Evolutionary conservation across 2,797 vertebrate species (phyloP).

Genomic region (Cyclopterus lumpus): DNA sequence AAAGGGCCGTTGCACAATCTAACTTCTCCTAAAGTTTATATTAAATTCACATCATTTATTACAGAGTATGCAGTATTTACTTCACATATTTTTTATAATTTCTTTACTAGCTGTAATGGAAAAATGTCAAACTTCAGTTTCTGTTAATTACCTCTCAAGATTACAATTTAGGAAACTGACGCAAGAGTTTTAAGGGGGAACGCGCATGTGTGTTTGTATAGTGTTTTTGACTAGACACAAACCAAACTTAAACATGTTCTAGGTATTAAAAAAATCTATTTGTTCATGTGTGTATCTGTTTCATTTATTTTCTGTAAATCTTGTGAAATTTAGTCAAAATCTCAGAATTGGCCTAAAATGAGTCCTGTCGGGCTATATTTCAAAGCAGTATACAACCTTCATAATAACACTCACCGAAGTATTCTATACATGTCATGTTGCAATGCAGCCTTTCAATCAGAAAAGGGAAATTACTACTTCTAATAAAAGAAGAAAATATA

Average conservation of each 20-base stretch:
- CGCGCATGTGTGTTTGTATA: background rate
- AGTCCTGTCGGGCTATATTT: background rate
- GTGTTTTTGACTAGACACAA: background rate
- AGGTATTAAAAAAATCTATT: background rate
- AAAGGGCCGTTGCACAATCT: background rate
- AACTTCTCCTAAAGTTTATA: background rate
- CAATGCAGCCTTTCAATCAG: background rate
- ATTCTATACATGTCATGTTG: background rate
- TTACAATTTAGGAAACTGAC: background rate
- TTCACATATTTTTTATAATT: background rate
- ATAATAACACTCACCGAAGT: background rate
- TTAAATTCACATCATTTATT: background rate
- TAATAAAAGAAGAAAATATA: no score
- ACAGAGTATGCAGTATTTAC: background rate
- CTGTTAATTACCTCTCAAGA: background rate
- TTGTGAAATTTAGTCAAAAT: background rate
- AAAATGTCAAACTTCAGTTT: background rate
- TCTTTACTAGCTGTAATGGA: background rate
- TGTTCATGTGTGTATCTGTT: background rate
- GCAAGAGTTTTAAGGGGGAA: background rate
- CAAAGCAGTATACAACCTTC: background rate
- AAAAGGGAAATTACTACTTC: background rate
- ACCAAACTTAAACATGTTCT: background rate
- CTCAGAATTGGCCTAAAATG: background rate
- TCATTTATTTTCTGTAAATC: background rate